These are phyloP conservation scores for Limenitis camilla DNA, from an alignment of 2,888 invertebrate species.

Conservation along the genomic window DNA sequence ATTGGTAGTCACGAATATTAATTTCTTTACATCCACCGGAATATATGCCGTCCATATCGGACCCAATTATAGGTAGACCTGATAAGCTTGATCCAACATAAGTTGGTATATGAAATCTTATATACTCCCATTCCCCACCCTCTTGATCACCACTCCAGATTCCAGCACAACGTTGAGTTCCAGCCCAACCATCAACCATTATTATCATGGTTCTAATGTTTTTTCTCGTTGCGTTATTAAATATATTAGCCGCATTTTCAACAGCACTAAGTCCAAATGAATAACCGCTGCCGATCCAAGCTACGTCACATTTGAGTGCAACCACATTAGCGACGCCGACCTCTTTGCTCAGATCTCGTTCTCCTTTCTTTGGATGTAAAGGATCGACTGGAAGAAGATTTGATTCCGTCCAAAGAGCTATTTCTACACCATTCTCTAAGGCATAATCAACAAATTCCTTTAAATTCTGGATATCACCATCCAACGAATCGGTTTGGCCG, in stretches of 20 bases:
- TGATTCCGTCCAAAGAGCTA: slow-evolving; percentile 63
- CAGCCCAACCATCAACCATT: slow-evolving; percentile 68
- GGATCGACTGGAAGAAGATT: slow-evolving; percentile 56
- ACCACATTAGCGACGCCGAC: slow-evolving; percentile 50
- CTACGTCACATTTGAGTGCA: slow-evolving; percentile 65
- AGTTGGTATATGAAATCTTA: slow-evolving; percentile 65
- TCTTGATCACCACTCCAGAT: slow-evolving; percentile 65
- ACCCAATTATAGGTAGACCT: slow-evolving; percentile 58
- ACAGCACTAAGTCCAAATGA: slow-evolving; percentile 60
- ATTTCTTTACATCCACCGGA: slow-evolving; percentile 47
- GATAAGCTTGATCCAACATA: slow-evolving; percentile 61
- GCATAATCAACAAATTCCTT: slow-evolving; percentile 52
- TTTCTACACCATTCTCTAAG: slow-evolving; percentile 50
- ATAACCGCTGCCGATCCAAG: slow-evolving; percentile 63
- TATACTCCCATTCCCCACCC: slow-evolving; percentile 67
- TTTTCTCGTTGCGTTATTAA: slow-evolving; percentile 37
- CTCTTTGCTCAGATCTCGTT: slow-evolving; percentile 58
- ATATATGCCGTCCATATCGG: slow-evolving; percentile 67
- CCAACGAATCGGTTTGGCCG: slow-evolving; percentile 57
- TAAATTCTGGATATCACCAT: slow-evolving; percentile 59
- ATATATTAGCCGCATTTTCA: slow-evolving; percentile 50
- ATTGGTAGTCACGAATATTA: slow-evolving; percentile 62
- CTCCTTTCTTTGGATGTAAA: slow-evolving; percentile 57
- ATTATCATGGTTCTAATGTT: slow-evolving; percentile 49
- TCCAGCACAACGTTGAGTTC: slow-evolving; percentile 58